These are phyloP conservation scores for Sylvicola cinctus DNA, from an alignment of 2,888 invertebrate species.

Conservation along the genomic window DNA sequence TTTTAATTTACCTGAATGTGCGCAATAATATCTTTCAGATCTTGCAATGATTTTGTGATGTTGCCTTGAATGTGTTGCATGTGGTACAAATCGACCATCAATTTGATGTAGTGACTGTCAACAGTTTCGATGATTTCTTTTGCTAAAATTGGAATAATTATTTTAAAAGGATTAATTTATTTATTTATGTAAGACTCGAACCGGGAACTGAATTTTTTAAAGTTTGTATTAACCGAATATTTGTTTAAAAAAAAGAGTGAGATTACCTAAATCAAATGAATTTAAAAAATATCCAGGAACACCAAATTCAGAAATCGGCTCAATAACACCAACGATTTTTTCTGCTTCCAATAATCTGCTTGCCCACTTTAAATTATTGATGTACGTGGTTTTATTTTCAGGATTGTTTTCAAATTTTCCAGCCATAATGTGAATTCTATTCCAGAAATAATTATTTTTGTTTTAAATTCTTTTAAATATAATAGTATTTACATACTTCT, in stretches of 20 bases:
- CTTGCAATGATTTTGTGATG: slow-evolving; percentile 50
- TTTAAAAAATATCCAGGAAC: slow-evolving; percentile 75
- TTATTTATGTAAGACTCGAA: no score
- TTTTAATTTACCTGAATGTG: slow-evolving; percentile 37
- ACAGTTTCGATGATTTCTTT: slow-evolving; percentile 50
- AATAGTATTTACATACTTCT: slow-evolving; percentile 30
- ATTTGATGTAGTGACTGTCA: slow-evolving; percentile 52
- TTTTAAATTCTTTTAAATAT: slow-evolving; percentile 2
- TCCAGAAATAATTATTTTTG: slow-evolving; percentile 8
- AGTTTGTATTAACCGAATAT: no score
- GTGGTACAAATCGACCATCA: slow-evolving; percentile 80
- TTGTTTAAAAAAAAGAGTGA: no score
- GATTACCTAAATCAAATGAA: slow-evolving; percentile 59
- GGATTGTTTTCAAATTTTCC: slow-evolving; percentile 40
- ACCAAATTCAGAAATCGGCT: slow-evolving; percentile 74
- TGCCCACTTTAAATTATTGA: slow-evolving; percentile 61
- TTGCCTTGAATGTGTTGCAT: slow-evolving; percentile 77
- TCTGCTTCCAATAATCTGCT: slow-evolving; percentile 41
- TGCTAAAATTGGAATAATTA: no score
- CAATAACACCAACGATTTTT: slow-evolving; percentile 64
- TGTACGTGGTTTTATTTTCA: slow-evolving; percentile 41
- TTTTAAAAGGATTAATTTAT: no score
- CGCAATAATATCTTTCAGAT: slow-evolving; percentile 48
- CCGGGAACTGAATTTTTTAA: no score
- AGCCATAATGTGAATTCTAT: slow-evolving; percentile 77